These are phyloP conservation scores for Tribolium madens DNA, from an alignment of 1,140 invertebrate genomes.

Conservation along the genomic window DNA sequence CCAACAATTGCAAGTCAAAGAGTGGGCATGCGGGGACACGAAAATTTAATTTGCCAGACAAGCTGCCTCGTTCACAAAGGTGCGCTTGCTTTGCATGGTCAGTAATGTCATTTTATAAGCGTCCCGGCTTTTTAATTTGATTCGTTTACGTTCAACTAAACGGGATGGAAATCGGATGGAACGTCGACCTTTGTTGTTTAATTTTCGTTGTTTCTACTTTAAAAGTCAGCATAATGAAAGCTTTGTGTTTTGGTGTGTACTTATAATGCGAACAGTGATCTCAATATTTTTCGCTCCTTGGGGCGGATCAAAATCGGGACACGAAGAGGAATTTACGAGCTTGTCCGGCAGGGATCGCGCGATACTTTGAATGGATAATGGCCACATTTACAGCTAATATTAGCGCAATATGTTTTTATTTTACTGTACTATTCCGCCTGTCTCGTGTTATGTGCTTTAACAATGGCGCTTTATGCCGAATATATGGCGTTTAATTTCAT, in stretches of 20 bases:
- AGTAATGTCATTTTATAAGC: slow-evolving; percentile 46
- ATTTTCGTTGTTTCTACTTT: slow-evolving; percentile 38
- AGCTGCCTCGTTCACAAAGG: slow-evolving; percentile 42
- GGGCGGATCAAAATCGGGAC: slow-evolving; percentile 7
- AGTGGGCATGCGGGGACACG: slow-evolving; percentile 15
- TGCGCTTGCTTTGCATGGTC: slow-evolving; percentile 42
- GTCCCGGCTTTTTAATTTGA: slow-evolving; percentile 45
- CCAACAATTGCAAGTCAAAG: slow-evolving; percentile 42
- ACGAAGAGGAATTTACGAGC: neutral
- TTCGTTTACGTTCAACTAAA: slow-evolving; percentile 38
- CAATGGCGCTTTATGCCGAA: slow-evolving; percentile 34
- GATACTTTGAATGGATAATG: slow-evolving; percentile 35
- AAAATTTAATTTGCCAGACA: slow-evolving; percentile 44
- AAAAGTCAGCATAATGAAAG: slow-evolving; percentile 39
- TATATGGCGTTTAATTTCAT: slow-evolving; percentile 39
- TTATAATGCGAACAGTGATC: slow-evolving; percentile 2
- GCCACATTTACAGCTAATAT: slow-evolving; percentile 25
- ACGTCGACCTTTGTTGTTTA: slow-evolving; percentile 43
- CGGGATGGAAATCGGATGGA: slow-evolving; percentile 28
- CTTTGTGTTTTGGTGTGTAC: slow-evolving; percentile 9
- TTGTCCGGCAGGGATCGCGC: neutral
- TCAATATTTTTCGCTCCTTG: slow-evolving; percentile 1
- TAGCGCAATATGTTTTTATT: slow-evolving; percentile 36
- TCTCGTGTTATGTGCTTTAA: slow-evolving; percentile 26
- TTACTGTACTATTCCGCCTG: slow-evolving; percentile 23